These are phyloP conservation scores for Spongilla lacustris DNA, from an alignment of 37 sponge, comb jelly and placozoan species.

Conservation along the genomic window DNA sequence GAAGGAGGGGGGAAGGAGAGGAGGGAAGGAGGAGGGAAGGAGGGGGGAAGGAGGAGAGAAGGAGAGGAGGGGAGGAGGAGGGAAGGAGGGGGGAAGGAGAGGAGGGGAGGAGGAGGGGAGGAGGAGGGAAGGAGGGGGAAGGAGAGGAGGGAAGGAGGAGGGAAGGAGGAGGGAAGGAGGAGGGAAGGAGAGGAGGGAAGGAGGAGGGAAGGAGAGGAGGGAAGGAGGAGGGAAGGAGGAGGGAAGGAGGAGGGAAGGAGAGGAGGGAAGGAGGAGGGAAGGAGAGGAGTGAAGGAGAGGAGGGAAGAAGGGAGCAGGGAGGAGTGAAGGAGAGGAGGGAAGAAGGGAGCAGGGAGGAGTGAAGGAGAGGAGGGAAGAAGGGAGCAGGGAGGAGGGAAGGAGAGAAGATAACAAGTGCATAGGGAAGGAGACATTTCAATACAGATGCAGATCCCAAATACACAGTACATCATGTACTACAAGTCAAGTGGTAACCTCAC, in stretches of 20 bases:
- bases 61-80: not conserved
- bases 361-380: not conserved
- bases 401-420: too few species aligned
- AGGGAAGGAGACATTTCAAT: not conserved
- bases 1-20: not conserved
- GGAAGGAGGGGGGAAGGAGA: slow-evolving; percentile 1
- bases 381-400: not conserved
- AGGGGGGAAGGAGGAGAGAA: slow-evolving; percentile 1
- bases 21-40: not conserved
- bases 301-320: slow-evolving; percentile 1
- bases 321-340: not conserved
- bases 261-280: not conserved
- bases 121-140: not conserved
- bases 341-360: too few species aligned
- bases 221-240: not conserved
- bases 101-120: not conserved
- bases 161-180: not conserved
- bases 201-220: not conserved
- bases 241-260: not conserved
- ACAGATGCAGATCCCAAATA: too few species aligned
- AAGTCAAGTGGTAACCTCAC: too few species aligned
- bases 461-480: too few species aligned
- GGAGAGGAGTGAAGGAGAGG: too few species aligned
- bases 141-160: not conserved
- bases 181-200: not conserved